Base-by-base conservation (phyloP, 2,797 vertebrate genomes). In the Girardinus metallicus region DNA sequence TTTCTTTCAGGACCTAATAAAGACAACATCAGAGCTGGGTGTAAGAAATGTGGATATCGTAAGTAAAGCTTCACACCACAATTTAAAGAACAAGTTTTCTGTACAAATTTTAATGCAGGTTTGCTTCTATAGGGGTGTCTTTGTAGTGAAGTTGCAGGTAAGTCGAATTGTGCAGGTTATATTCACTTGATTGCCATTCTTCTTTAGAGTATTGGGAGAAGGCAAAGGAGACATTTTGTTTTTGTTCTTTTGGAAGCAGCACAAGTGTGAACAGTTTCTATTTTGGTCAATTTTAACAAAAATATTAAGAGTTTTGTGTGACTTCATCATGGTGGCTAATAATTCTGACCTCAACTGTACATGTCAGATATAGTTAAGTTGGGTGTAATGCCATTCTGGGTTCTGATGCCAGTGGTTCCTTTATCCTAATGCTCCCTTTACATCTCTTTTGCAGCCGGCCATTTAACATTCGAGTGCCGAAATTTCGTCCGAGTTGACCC, bases 41-140 rank as follows among this genome's bases (percentile, higher is more conserved):
- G 98, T 93, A 99, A 99, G 91, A 98, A 99, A 93, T 99, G 98
- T 89, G 98, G 98, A 78, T 99, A 99, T 92, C 98, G 98, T 99
- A 96, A 98, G 98, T 98, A 89, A 85, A 79, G 16, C 1, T 74
- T 70, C 29, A 7, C 8, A 0, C 12, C 15, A 31, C 15, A n/a
- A 10, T 31, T 60, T 11, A 57, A 10, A n/a, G 21, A 41, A 39
- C 8, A 41, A 2, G 41, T 43, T 43, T 23, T 39, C 62, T 39
- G 6, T 36, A 39, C 36, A 21, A 66, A 66, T 36, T 66, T 18
- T 41, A 39, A 23, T 39, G 8, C 34, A 11, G 31, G 1, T 11
- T 39, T 21, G 9, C 62, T 66, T 3, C 0, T 11, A 21, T 3
- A 21, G 21, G 10, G 12, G 10, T 64, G 36, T 64, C 31, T 4